Percentiles rank a stretch among this genome's conserved stretches.
These are phyloP conservation scores for Neodon shergylaensis DNA, from an alignment of 2,113 vertebrate genomes.

Conservation along the genomic window DNA sequence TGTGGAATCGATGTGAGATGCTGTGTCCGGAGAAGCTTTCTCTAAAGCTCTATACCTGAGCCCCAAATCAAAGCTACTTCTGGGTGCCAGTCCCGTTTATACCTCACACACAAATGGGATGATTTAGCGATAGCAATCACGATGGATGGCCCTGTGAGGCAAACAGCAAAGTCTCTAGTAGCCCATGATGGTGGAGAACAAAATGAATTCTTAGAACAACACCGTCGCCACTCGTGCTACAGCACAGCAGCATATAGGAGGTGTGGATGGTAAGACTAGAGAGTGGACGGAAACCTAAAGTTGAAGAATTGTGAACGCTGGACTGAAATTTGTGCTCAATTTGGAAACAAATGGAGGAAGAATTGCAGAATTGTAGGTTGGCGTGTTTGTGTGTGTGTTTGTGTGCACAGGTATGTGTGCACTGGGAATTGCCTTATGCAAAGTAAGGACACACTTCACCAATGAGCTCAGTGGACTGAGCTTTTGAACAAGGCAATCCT, in stretches of 20 bases:
- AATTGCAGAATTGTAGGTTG: neutral
- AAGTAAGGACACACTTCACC: neutral
- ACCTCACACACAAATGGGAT: neutral
- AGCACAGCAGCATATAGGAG: neutral
- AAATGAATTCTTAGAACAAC: neutral
- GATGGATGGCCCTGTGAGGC: neutral
- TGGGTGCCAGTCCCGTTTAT: neutral
- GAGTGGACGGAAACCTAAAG: neutral
- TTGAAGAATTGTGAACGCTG: constrained; percentile 21
- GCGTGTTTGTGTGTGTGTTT: neutral
- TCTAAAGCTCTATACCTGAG: constrained; percentile 47
- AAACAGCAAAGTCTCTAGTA: neutral
- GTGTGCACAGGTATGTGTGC: neutral
- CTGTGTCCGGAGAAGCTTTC: constrained; percentile 30
- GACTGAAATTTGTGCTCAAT: constrained; percentile 23
- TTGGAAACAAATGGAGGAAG: neutral
- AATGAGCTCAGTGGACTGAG: neutral
- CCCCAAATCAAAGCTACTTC: constrained; percentile 50
- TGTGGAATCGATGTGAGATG: constrained; percentile 49
- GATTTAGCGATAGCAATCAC: neutral
- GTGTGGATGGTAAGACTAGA: neutral
- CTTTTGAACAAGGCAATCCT: constrained; percentile 27
- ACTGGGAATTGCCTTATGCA: neutral
- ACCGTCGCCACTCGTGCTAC: neutral
- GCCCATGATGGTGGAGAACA: neutral